Base-by-base conservation (phyloP, 2,888 invertebrate species). In the Platycnemis pennipes region DNA sequence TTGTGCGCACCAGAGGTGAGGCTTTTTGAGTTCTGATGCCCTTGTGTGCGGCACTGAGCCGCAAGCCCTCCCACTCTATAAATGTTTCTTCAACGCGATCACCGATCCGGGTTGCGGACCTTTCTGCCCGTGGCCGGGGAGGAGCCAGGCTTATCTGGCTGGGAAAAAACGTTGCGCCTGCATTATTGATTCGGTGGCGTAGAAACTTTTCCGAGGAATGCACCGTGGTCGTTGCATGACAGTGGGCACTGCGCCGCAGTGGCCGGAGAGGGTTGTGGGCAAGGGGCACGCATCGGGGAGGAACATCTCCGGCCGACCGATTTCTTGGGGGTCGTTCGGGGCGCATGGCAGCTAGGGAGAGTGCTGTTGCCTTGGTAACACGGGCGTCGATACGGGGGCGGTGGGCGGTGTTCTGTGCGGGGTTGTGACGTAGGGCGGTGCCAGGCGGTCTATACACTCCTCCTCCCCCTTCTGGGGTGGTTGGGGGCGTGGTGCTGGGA, bases 401-500 rank as follows among this genome's bases (percentile, higher is more conserved):
- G 19, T 53, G 31, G 53, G 89, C 88, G 53, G 49, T n/a, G n/a
- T n/a, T n/a, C n/a, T n/a, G n/a, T n/a, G n/a, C n/a, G n/a, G 69
- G 37, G 89, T 37, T 53, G 19, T 53, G 89, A 89, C 89, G 89
- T 42, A 26, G 56, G 77, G 56, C 63, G 91, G 91, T 91, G 91
- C 91, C 91, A 91, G 91, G 56, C 91, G 19, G 91, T 91, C 91
- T 91, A 63, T 89, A 13, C 89, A 42, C 56, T 11, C 16, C 49
- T 63, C 63, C 26, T 63, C 16, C 56, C 22, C 56, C 56, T 16
- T 22, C 56, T 16, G 22, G 56, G 16, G 56, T 53, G 49, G 49
- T 31, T 4, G 49, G 49, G 31, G 45, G 45, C 42, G 46, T 11
- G 31, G 49, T 3, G 16, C 49, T 44, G 91, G 22, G 56, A 77